Base-by-base conservation (phyloP, 1,140 invertebrate species). In the Macrobrachium nipponense region DNA sequence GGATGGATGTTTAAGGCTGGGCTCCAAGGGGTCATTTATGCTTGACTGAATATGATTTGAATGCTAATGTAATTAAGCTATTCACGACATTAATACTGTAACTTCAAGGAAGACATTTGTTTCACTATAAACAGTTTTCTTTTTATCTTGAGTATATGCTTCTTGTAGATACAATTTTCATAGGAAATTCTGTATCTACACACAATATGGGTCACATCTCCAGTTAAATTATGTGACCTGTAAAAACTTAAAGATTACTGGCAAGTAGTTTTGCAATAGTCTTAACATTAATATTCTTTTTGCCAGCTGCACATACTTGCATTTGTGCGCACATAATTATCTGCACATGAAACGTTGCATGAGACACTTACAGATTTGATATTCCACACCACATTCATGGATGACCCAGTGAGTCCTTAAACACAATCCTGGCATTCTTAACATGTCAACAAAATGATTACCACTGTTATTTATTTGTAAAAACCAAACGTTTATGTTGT, bases 351-450 rank as follows among this genome's bases (percentile, higher is more conserved):
- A 84, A 36, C 62, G 23, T 23, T 70, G 77, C 84, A 86, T 72
- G 84, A 86, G 76, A 86, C 84, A 86, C 84, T 82, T 86, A 86
- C 84, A 86, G 78, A 80, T 80, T 86, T 86, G 84, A 86, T 86
- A 86, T 86, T 86, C 84, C 84, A 86, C 84, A 86, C 84, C 84
- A 86, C 84, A 86, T 62, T 80, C 78, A 79, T 62, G 76, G 77
- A 73, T 80, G 84, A 73, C 84, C 84, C 84, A 80, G 70, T 73
- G 68, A 86, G 76, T 86, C 76, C 84, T 86, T 51, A 14, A 73
- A 80, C 70, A 86, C 78, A 61, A 80, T 80, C 61, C 84, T 86
- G 84, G 84, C 84, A 86, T 86, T 86, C 84, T 86, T 80, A 86
- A 18, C 44, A 51, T 51, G 51, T 51, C 51, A 51, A 2, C 12